Base-by-base conservation (phyloP, 1,140 invertebrate genomes). In the Drosophila grimshawi region DNA sequence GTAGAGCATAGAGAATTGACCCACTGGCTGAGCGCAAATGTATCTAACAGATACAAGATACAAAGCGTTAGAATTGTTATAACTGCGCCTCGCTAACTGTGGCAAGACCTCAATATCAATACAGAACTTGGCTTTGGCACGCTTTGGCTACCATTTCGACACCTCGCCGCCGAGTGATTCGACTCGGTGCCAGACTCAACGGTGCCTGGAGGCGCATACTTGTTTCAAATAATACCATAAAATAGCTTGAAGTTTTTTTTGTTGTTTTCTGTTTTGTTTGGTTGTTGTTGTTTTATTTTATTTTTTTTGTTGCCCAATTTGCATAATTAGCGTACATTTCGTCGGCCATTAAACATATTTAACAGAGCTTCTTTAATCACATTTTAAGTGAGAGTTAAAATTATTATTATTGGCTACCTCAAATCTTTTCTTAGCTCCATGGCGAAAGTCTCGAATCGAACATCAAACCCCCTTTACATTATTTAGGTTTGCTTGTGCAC, bases 21-120 rank as follows among this genome's bases (percentile, higher is more conserved):
- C 81, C 72, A 85, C 81, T 85, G 72, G 72, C 32, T 37, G 62
- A 7, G 41, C 39, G 6, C 10, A 43, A 43, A 43, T 27, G 43
- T 70, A 56, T 68, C 41, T 62, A 46, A 45, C 51, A 76, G 67
- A 80, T 70, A 65, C 48, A 43, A 41, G 39, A 41, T 41, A 43
- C 39, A 57, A 56, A 71, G 41, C 56, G 48, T 45, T 70, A 80
- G 80, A 85, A 85, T 78, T 78, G 81, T 67, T 73, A 70, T 76
- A 86, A 73, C 82, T 65, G 76, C 75, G 69, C 78, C 69, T 78
- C 71, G 66, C 67, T 85, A 85, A 85, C 81, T 81, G 78, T 86
- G 81, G 81, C 69, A 65, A 81, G 70, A 80, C 83, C 76, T 80
- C 85, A 83, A 83, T 89, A 76, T 68, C 77, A 77, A 86, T 75